Evolutionary conservation across 2,113 vertebrate species (phyloP), one percentile per base, ranked within the genome.

Genomic region (Charadrius vociferus): DNA sequence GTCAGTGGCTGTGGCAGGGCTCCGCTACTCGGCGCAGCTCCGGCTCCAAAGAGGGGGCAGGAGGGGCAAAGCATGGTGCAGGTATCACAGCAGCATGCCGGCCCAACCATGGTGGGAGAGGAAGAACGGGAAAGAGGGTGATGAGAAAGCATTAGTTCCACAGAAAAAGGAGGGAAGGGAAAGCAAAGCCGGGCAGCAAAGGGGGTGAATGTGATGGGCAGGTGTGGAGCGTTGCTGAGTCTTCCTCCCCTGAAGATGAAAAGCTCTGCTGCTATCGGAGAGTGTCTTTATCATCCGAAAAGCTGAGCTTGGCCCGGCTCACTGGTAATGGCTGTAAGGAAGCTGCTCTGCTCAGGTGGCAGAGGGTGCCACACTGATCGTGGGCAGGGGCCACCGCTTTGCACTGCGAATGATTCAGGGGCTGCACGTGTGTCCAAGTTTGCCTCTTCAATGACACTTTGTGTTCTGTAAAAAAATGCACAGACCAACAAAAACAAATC

Each of bases 221-320:
- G 63, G 36, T 77, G 32, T 22, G 59, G 39, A 77, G 43, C 9
- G 23, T 81, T 30, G 67, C 58, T 43, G 49, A 70, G 55, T 43
- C 26, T 70, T 58, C 45, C 8, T 53, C n/a, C 30, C 22, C 15
- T 30, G n/a, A 39, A 62, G 67, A 36, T 4, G 7, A 34, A 55
- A 50, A 75, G 7, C 19, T 50, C 65, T 49, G 58, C 23, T 53
- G 58, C 59, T 85, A 6, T 43, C 8, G 5, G 37, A 65, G 30
- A 7, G 2, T 0, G 0, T 45, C 29, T 63, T 83, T 85, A 14
- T 49, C 34, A 19, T 24, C 30, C 0, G 0, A 37, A 59, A 12
- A 72, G 47, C 32, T 59, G n/a, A 62, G 39, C 58, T 62, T 81
- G 90, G 32, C 36, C 63, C 17, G 19, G 18, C 27, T 45, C 0